These are phyloP conservation scores for Eubasilissa regina DNA, from an alignment of 1,140 invertebrate species.

Conservation along the genomic window DNA sequence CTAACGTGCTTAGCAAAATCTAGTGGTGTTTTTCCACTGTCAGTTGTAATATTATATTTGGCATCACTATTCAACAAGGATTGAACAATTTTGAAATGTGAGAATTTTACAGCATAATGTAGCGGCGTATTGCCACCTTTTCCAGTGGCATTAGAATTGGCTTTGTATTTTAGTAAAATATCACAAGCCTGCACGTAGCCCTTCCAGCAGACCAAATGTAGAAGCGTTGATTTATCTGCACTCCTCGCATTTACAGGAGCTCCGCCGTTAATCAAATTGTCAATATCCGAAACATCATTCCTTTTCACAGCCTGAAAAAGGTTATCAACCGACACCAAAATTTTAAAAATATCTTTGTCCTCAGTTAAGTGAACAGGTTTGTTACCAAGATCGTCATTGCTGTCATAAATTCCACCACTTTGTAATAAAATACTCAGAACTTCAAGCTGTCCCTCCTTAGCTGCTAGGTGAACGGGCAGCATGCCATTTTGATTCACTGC, in stretches of 20 bases:
- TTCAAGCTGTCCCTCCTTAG: not conserved
- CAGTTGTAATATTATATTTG: not conserved
- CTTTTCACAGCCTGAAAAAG: constrained; percentile 2
- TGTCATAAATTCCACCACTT: not conserved
- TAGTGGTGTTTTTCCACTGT: not conserved
- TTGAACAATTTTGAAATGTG: too few species aligned
- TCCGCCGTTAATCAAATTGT: not conserved
- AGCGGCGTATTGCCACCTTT: not conserved
- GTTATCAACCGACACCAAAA: not conserved
- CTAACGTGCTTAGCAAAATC: not conserved
- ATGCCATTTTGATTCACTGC: too few species aligned
- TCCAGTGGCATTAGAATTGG: not conserved
- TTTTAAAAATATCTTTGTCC: not conserved
- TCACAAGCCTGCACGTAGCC: not conserved
- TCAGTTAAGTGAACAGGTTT: constrained; percentile 2
- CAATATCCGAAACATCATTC: not conserved
- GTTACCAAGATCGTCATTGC: not conserved
- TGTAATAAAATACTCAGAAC: not conserved
- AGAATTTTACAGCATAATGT: not conserved
- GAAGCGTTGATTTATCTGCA: not conserved
- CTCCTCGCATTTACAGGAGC: too few species aligned
- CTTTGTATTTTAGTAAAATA: not conserved
- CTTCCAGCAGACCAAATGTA: constrained; percentile 1
- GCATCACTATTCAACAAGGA: not conserved
- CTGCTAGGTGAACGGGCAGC: not conserved